Base-by-base conservation (phyloP, 2,797 vertebrate species). In the Merluccius polli region DNA sequence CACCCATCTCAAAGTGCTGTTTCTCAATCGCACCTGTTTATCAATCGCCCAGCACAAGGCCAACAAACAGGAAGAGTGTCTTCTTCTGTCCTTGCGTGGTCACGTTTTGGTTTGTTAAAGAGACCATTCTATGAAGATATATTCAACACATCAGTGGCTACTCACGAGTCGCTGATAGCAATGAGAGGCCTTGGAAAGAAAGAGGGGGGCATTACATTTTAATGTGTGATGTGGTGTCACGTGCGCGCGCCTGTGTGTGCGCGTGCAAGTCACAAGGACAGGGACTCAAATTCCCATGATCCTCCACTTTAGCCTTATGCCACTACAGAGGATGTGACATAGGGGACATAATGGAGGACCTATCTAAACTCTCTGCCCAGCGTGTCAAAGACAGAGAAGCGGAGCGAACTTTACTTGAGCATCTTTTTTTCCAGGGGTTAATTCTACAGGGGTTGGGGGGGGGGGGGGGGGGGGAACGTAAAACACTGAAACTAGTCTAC, bases 111-210 rank as follows among this genome's bases (percentile, higher is more conserved):
- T 65, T 65, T 27, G 52, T 59, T 24, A 59, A 59, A 59, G 52
- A 10, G 21, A 15, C 48, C 1, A 8, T 59, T 59, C 52, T 59
- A 24, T 29, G 4, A 65, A 27, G 59, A 27, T 24, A 84, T 81
- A 83, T 86, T 87, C 78, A 77, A 74, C 87, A 88, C 81, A 89
- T 81, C 41, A 70, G 79, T 83, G 87, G 85, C 84, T 13, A 83
- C 87, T 79, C 63, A 72, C 86, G 78, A 85, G 82, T 82, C 82
- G 85, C 85, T 73, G 79, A 84, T 78, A 87, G 86, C 83, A 82
- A 88, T 84, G 82, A 81, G 89, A 89, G 91, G 89, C 89, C 91
- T 86, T 72, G 48, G 76, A 75, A 68, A 84, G 86, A 84, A 85
- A 86, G 78, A 81, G 79, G 41, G 16, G 27, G 67, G 67, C 67